Percentiles rank a stretch among this genome's conserved stretches.
phyloP scores from a whole-genome alignment of 2,797 vertebrate species.

The Heteromormyrus szaboi region DNA sequence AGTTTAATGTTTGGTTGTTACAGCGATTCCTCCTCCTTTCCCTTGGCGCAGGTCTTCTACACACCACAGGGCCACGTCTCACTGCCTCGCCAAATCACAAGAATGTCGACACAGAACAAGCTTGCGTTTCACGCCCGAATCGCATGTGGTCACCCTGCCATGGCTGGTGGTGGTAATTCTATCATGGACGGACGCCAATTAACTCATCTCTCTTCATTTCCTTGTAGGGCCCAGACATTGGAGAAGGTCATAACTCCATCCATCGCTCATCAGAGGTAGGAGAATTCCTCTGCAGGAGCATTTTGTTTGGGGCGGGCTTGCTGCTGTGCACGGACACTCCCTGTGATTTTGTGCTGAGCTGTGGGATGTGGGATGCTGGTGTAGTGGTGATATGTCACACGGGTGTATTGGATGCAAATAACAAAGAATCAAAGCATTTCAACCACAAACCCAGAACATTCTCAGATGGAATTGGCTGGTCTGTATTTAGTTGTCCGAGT shows the following conservation, averaged over 20 bases:
- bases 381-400: conserved; percentile 46
- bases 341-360: neutral
- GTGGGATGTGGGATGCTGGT: neutral
- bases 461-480: neutral
- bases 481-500: neutral
- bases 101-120: neutral
- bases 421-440: conserved; percentile 23
- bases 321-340: neutral
- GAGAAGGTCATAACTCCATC: conserved; percentile 10
- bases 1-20: neutral
- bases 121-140: neutral
- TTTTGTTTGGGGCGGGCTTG: neutral
- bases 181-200: neutral
- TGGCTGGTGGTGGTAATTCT: neutral
- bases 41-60: neutral
- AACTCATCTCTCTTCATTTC: neutral
- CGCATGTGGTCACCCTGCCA: no score
- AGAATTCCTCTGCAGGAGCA: neutral
- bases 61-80: neutral
- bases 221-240: neutral
- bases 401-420: conserved; percentile 4
- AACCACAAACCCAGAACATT: neutral
- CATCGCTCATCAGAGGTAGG: conserved; percentile 4
- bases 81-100: neutral
- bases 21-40: neutral